Base-by-base conservation (phyloP, 2,113 vertebrate species). In the Saccopteryx leptura region DNA sequence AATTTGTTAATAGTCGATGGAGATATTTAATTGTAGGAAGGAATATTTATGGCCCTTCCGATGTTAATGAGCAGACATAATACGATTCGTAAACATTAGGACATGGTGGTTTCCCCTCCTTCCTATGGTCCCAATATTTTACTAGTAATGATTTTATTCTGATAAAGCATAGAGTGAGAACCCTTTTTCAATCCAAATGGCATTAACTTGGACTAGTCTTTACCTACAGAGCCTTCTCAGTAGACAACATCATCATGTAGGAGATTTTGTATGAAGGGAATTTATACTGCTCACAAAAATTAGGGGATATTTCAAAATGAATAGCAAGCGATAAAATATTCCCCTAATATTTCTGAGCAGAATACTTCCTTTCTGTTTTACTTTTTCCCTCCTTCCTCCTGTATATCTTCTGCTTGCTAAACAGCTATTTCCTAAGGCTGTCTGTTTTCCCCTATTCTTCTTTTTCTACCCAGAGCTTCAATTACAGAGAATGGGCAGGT, bases 1-100 rank as follows among this genome's bases (percentile, higher is more conserved):
- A 83, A 86, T 97, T 82, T 87, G 85, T 91, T 95, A 93, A 91
- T 86, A 78, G 90, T 33, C 50, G 82, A 83, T 95, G 79, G 88
- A 58, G 65, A 74, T 66, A 54, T 72, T 90, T 96, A 95, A 94
- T 91, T 86, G 69, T 24, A 65, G n/a, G 94, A 71, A 84, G 66
- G 94, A 60, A 12, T 65, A 65, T 83, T 95, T 90, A 84, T 88
- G 68, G 31, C 56, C 39, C 68, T 95, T 71, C n/a, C 54, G 74
- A 80, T 83, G 48, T 65, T 81, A 61, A 56, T 86, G 83, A 84
- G 79, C 86, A 76, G 96, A 75, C 52, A 72, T 12, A 71, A 21
- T 85, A 31, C 52, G 50, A 33, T 84, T 89, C 85, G 56, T 95
- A 52, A 81, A 93, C 14, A 39, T 50, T 56, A 78, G 63, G 86